Percentiles rank a stretch among this genome's conserved stretches.
Evolutionary conservation across 2,888 invertebrate species (phyloP).

Genomic region (Nemapogon koenigi): DNA sequence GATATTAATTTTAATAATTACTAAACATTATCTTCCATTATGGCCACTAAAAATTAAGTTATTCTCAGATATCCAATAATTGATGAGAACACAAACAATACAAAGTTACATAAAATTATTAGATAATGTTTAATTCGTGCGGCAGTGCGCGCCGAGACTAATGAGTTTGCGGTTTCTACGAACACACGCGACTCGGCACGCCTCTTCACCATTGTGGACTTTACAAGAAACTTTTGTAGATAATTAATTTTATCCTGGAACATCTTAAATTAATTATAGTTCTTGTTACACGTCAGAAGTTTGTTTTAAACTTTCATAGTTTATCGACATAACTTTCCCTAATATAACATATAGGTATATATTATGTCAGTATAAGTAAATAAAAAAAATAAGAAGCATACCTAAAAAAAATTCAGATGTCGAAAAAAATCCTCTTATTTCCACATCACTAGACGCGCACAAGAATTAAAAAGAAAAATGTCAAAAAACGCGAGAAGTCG

Average conservation of each 20-base stretch:
- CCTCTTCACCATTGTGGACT: slow-evolving; percentile 18
- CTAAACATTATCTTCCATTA: too few species aligned
- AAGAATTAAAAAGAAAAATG: slow-evolving; percentile 21
- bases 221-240: slow-evolving; percentile 4
- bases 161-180: slow-evolving; percentile 56
- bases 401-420: not conserved
- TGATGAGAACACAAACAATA: not conserved
- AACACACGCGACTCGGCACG: slow-evolving; percentile 38
- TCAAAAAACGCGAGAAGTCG: slow-evolving; percentile 44
- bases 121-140: slow-evolving; percentile 39
- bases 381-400: slow-evolving; percentile 1
- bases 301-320: too few species aligned
- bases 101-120: not conserved
- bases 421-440: slow-evolving; percentile 3
- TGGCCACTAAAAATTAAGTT: too few species aligned
- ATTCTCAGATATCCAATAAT: not conserved
- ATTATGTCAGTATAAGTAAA: slow-evolving; percentile 1
- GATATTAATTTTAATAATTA: too few species aligned
- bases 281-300: too few species aligned
- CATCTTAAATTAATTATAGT: slow-evolving; percentile 6
- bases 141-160: slow-evolving; percentile 29
- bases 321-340: too few species aligned
- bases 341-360: slow-evolving; percentile 17
- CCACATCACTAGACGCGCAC: slow-evolving; percentile 3
- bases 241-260: slow-evolving; percentile 10